phyloP scores from a whole-genome alignment of 2,888 invertebrate species.

The Melinaea menophilus region DNA sequence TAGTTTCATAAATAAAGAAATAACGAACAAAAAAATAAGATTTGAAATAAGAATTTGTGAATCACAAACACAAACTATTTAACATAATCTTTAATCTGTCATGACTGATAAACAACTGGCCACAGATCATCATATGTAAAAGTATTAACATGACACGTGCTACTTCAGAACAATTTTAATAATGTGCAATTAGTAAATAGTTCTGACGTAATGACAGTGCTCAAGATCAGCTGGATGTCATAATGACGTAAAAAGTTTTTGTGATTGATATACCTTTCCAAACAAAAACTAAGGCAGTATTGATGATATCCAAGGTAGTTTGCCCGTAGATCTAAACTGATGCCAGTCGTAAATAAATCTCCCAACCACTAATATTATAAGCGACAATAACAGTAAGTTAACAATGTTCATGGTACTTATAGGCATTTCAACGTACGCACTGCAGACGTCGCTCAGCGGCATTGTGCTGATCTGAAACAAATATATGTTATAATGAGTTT shows the following conservation, averaged over 20 bases:
- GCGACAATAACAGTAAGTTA: conserved; percentile 81
- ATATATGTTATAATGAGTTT: not conserved
- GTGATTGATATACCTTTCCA: not conserved
- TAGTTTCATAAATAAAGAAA: too few relatives aligned
- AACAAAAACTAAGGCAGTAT: conserved; percentile 79
- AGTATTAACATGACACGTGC: too few relatives aligned
- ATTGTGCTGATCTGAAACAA: conserved; percentile 82
- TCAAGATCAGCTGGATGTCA: too few relatives aligned
- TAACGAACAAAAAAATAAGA: too few relatives aligned
- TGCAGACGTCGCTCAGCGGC: conserved; percentile 83
- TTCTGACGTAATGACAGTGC: too few relatives aligned
- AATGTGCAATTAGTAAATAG: too few relatives aligned
- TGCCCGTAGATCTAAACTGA: conserved; percentile 86
- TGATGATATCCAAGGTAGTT: conserved; percentile 89
- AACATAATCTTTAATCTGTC: too few relatives aligned
- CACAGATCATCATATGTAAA: too few relatives aligned
- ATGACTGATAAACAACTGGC: too few relatives aligned
- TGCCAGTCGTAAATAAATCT: conserved; percentile 90
- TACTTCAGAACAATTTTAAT: too few relatives aligned
- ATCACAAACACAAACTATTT: too few relatives aligned
- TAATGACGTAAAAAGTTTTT: not conserved
- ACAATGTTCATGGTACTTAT: conserved; percentile 85
- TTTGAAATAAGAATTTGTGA: too few relatives aligned
- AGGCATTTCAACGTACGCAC: conserved; percentile 58
- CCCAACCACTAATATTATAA: conserved; percentile 84